These are phyloP conservation scores for Enteromius unitaeniatus DNA, from an alignment of 2,797 vertebrate genomes.

Conservation along the genomic window DNA sequence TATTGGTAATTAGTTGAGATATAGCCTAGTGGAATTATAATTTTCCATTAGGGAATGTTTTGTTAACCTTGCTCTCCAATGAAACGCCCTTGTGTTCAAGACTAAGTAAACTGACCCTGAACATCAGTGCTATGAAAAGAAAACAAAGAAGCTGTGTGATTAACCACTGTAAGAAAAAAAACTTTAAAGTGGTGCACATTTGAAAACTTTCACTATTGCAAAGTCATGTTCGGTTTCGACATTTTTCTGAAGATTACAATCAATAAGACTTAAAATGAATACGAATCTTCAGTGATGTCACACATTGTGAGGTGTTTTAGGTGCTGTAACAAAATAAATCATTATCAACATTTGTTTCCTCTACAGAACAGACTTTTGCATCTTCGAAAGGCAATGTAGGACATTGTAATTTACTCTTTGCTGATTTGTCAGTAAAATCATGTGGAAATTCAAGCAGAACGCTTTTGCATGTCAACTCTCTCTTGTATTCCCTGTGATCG, in stretches of 20 bases:
- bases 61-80: constrained; percentile 65
- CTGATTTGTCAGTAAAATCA: constrained; percentile 37
- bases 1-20: not conserved
- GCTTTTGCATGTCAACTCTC: constrained; percentile 12
- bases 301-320: not conserved
- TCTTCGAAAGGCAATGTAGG: not conserved
- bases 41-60: constrained; percentile 59
- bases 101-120: constrained; percentile 50
- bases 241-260: not conserved
- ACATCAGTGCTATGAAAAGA: not conserved
- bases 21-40: not conserved
- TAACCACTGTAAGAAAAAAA: constrained; percentile 7
- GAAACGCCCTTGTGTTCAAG: constrained; percentile 63
- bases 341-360: not conserved
- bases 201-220: not conserved
- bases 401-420: not conserved
- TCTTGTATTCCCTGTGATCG: not conserved
- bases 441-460: not conserved
- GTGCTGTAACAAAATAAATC: not conserved
- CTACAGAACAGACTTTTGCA: not conserved
- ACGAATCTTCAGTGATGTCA: not conserved
- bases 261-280: not conserved
- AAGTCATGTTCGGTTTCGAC: not conserved
- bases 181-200: not conserved
- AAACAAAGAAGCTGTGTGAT: not conserved